Evolutionary conservation across 2,888 invertebrate genomes (phyloP), one percentile per base, ranked within the genome.

Genomic region (Cantharis rustica): DNA sequence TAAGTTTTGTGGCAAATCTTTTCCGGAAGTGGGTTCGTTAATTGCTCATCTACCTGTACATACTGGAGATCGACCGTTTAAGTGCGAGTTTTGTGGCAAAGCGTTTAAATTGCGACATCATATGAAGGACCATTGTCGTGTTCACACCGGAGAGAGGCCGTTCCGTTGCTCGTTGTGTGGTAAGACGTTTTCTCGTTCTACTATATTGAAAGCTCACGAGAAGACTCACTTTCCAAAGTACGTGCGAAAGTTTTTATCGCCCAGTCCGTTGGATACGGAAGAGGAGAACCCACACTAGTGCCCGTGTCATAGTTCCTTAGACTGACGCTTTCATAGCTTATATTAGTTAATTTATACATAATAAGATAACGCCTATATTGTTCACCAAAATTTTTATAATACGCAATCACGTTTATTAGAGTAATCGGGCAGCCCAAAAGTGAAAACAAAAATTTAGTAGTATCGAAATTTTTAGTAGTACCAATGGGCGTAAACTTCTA

Each of bases 41-140:
- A 96, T 96, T 88, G 93, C 95, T 82, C 96, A 96, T 88, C 90
- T 96, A 86, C 96, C 96, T 78, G 95, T 95, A 81, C 96, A 96
- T 89, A 96, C 96, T 76, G 96, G 96, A 82, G 96, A 96, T 87
- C 90, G 96, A 86, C 96, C 96, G 77, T 96, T 96, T 89, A 96
- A 96, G 90, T 96, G 96, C 91, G 96, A 96, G 89, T 96, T 96
- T 90, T 96, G 96, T 89, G 96, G 96, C 81, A 96, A 96, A 90
- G 96, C 96, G 84, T 96, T 96, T 91, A 96, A 96, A 88, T 90
- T 96, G 86, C 92, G 96, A 80, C 96, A 96, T 88, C 96, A 96
- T 90, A 96, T 96, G 96, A 96, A 96, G 90, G 96, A 96, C 90
- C 96, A 96, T 88, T 96, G 96, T 90, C 93, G 96, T 86, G 96